Evolutionary conservation across 1,140 invertebrate species (phyloP), one percentile per base, ranked within the genome.

Genomic region (Ephestia elutella): DNA sequence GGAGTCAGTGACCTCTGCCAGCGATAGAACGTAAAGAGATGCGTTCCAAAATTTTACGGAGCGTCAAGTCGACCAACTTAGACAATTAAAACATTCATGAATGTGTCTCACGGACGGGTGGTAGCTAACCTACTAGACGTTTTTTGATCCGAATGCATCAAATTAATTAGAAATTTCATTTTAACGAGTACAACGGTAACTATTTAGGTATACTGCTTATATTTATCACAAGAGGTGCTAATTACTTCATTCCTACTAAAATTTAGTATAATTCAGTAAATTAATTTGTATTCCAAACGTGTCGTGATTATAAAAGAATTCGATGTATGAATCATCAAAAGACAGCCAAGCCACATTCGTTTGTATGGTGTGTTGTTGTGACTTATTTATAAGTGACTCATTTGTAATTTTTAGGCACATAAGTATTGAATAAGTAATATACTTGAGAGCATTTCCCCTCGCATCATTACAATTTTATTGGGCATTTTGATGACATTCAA

Each of bases 41-140:
- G 71, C 70, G 68, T 75, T 58, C 73, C 63, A 80, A 81, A 50
- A 82, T 74, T 84, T 82, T 84, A 84, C 82, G 75, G 75, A 81
- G 68, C 82, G 77, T 78, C 74, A 81, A 81, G 77, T 62, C 51
- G 65, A 38, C 32, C 19, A 51, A 56, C 55, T 60, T 60, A 65
- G 57, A 70, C 72, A 84, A 84, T 84, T 80, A 84, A 75, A 64
- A 75, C 62, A 76, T 73, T 75, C 68, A 72, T 73, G n/a, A n/a
- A n/a, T n/a, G 63, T 74, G 71, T 67, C 70, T 50, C 65, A 78
- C 70, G 78, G 73, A 76, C 75, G 75, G 73, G 48, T 72, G 76
- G 57, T 66, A 53, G 48, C 69, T 68, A 56, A 60, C 66, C 59
- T 65, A 44, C 59, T 65, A 44, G 35, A 18, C 60, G 51, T 66